Evolutionary conservation across 2,797 vertebrate genomes (phyloP).

Genomic region (Rhinichthys osculus): DNA sequence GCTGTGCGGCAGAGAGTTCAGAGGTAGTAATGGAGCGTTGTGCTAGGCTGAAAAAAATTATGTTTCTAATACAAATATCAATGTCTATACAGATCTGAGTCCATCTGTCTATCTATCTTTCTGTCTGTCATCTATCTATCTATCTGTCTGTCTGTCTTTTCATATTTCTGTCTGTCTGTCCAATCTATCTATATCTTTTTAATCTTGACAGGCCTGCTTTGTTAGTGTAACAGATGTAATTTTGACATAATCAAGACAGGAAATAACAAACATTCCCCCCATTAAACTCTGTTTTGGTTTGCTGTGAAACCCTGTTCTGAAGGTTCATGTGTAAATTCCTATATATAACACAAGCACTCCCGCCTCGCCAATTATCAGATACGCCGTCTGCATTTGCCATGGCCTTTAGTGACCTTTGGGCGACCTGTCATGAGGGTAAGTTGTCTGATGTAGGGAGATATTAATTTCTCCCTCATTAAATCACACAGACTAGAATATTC

Average conservation of each 20-base stretch:
- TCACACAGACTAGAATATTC: conserved; percentile 56
- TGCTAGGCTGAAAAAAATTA: neutral
- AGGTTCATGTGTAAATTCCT: conserved; percentile 25
- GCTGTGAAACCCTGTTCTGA: neutral
- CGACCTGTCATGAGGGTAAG: conserved; percentile 65
- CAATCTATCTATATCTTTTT: no score
- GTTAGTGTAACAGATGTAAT: neutral
- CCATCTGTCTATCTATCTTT: neutral
- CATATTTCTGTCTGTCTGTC: no score
- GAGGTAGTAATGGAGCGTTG: neutral
- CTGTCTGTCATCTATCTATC: no score
- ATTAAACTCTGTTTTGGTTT: neutral
- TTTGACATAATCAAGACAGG: neutral
- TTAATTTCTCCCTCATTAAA: conserved; percentile 72
- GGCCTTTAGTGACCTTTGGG: conserved; percentile 70
- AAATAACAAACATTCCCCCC: neutral
- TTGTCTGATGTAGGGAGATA: conserved; percentile 68
- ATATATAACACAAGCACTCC: conserved; percentile 35
- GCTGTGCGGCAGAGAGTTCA: neutral
- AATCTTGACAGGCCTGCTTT: neutral
- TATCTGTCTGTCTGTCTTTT: rapidly evolving
- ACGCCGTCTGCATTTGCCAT: conserved; percentile 53
- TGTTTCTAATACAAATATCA: no score
- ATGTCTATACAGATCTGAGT: no score
- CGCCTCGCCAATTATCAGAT: conserved; percentile 47